Base-by-base conservation (phyloP, 2,888 invertebrate species). In the Hermodice carunculata region DNA sequence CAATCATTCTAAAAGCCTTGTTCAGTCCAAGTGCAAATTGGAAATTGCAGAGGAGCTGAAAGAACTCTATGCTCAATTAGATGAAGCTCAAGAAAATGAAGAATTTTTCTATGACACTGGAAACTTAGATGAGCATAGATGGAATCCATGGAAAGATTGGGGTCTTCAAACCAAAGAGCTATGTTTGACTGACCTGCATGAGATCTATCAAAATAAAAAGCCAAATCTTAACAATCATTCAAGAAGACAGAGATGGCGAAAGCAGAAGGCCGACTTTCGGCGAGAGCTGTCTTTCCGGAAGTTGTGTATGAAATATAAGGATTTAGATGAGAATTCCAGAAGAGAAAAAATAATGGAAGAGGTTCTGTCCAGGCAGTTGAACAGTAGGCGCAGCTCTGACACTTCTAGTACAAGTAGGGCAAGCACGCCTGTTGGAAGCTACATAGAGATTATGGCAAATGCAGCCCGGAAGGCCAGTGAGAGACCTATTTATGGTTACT, bases 81-180 rank as follows among this genome's bases (percentile, higher is more conserved):
- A 91, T 83, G 87, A 90, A 44, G 93, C 92, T 43, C 94, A 95
- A 85, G 91, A 89, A 73, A 92, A 94, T 78, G 92, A 93, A 70
- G 94, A 94, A 81, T 92, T 96, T 76, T 87, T 95, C 22, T 95
- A 93, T 86, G 90, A 91, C 51, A 91, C 94, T 0, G 91, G 91
- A 78, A 92, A 93, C 76, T 86, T 91, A 0, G 91, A 91, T 61
- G 91, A 91, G 52, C 89, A 91, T 49, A 90, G 91, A 69, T 96
- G 96, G 96, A 91, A 89, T 69, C 80, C 78, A 6, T 70, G 76
- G 19, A 90, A 90, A 34, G 95, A 95, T 79, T 89, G 91, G 70
- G 93, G 94, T 0, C 53, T 69, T n/a, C 28, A 34, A 28, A 90
- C 91, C 42, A 94, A 93, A 83, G 94, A 95, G 82, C 92, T 93